Base-by-base conservation (phyloP, 2,888 invertebrate genomes). In the Dryomyza anilis region DNA sequence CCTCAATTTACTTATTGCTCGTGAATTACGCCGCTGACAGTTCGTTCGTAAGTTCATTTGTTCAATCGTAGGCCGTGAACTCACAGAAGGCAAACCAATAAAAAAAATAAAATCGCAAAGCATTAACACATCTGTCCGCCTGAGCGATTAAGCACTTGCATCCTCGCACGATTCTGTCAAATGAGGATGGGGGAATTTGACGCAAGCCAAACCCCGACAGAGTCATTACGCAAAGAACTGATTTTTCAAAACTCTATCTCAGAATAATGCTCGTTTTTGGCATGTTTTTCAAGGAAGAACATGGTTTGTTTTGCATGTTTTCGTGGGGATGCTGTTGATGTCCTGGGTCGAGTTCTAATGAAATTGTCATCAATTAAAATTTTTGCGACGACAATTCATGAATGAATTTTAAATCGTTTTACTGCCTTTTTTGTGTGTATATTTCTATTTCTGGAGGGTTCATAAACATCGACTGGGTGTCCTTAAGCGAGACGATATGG, bases 311-410 rank as follows among this genome's bases (percentile, higher is more conserved):
- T n/a, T n/a, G 50, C 43, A 16, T 62, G 39, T 46, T 48, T 60
- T 43, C 27, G 29, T 43, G 57, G n/a, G 57, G 48, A 27, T 30
- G 16, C 2, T 33, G 19, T 60, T 46, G 25, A n/a, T 46, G 29
- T 45, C 25, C 14, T 30, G 55, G 16, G 4, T 45, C 56, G 69
- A 69, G 72, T 73, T 75, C 78, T 79, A 79, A 79, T 79, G 77
- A 79, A 79, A 77, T 79, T 78, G 79, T 79, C 79, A 79, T 79
- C 79, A 79, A 79, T 79, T 78, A 79, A 79, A 79, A 79, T 77
- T 76, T 72, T 48, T 27, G 27, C 61, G 25, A 46, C 56, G 45
- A 63, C 63, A 52, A 53, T 48, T 56, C 56, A 30, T 56, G 56
- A 48, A 63, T 63, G 63, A 63, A 63, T 63, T 63, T 56, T 46